phyloP scores from a whole-genome alignment of 2,888 invertebrate genomes.

The Machimus atricapillus region DNA sequence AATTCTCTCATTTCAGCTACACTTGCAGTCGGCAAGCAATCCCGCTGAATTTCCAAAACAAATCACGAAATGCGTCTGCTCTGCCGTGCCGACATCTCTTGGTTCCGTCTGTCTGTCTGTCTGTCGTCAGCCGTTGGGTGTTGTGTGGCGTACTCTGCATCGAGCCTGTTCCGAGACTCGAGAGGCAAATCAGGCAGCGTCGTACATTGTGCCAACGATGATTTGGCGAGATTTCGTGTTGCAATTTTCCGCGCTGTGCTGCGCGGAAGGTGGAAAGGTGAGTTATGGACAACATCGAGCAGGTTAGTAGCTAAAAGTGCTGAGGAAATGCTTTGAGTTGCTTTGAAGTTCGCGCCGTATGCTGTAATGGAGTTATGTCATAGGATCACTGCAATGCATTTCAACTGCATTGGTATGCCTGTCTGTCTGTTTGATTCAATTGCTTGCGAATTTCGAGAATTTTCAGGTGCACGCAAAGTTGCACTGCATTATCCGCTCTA shows the following conservation, averaged over 20 bases:
- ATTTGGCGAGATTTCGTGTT: constrained; percentile 3
- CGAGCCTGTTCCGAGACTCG: neutral
- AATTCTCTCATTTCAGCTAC: neutral
- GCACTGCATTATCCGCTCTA: neutral
- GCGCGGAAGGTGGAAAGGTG: constrained; percentile 22
- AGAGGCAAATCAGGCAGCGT: neutral
- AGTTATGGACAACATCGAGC: constrained; percentile 5
- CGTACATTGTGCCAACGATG: neutral
- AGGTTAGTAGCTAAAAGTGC: neutral
- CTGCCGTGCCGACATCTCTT: neutral
- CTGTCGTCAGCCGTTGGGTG: neutral
- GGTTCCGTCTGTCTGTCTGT: neutral
- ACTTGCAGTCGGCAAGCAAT: neutral
- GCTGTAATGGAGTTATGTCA: constrained; percentile 32
- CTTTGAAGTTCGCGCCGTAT: constrained; percentile 17
- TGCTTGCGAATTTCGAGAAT: neutral
- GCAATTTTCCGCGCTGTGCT: neutral
- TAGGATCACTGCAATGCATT: neutral
- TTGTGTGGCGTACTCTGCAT: neutral
- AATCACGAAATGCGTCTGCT: constrained; percentile 36
- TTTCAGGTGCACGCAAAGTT: neutral
- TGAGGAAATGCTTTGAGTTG: neutral
- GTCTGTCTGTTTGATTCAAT: neutral
- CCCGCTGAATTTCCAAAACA: constrained; percentile 26
- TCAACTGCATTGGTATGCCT: neutral